These are phyloP conservation scores for Mesocentrotus franciscanus DNA, from an alignment of 53 echinoderm and acorn worm species.

Conservation along the genomic window DNA sequence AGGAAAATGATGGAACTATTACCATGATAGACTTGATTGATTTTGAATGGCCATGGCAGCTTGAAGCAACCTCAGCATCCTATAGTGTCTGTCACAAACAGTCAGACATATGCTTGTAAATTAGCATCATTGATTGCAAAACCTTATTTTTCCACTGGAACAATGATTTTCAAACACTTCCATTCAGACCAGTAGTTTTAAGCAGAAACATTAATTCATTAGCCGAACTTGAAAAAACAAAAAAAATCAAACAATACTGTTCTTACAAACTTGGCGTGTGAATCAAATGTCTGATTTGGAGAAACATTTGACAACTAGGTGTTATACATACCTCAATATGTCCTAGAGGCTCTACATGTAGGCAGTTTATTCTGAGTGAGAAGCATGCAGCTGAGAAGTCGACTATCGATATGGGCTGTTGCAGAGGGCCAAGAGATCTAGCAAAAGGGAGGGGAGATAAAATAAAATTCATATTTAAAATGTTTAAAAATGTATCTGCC, in stretches of 20 bases:
- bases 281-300: background rate
- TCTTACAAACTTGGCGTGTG: background rate
- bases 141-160: background rate
- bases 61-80: constrained; percentile 48
- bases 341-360: background rate
- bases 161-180: background rate
- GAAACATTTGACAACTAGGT: background rate
- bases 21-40: background rate
- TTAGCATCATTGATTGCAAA: constrained; percentile 51
- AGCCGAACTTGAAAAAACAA: background rate
- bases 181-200: background rate
- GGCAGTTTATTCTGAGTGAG: background rate
- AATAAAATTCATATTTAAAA: background rate
- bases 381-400: background rate
- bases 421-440: background rate
- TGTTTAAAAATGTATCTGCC: background rate
- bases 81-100: constrained; percentile 33
- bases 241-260: background rate
- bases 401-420: background rate
- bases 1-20: background rate
- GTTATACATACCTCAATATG: background rate
- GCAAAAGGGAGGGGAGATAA: background rate
- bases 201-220: background rate
- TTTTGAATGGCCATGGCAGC: background rate
- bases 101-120: constrained; percentile 57